Base-by-base conservation (phyloP, 2,113 vertebrate genomes). In the Elephantulus edwardii region DNA sequence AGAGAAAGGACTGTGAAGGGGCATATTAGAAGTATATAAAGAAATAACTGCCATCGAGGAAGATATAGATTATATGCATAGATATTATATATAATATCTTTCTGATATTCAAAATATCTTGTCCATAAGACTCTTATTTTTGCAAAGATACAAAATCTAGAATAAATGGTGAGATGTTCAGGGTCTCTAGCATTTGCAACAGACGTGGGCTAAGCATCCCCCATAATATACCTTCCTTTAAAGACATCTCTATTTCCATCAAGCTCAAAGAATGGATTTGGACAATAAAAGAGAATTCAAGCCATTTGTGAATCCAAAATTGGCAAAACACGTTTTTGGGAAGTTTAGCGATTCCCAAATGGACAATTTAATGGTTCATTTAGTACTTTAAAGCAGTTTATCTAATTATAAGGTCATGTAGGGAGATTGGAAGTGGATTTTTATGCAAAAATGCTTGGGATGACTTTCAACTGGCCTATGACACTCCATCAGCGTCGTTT, bases 361-460 rank as follows among this genome's bases (percentile, higher is more conserved):
- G 0, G 78, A 91, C 71, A 82, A 87, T 95, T 96, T 93, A 94
- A 96, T 42, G 87, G 74, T 88, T 91, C 92, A 84, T 96, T 96
- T 97, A 95, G 92, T 92, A 95, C 90, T 97, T 95, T 88, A 88
- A 94, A 94, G 83, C 78, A 91, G 93, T 95, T 94, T 94, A 26
- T 93, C 86, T 88, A 91, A 94, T 87, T 78, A 88, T 88, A 88
- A 94, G 71, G 82, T 96, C 91, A 92, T 40, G 13, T 58, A 89
- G 12, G 38, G 91, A 42, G 20, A 56, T 33, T 95, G 52, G 11
- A 90, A 94, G 72, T 60, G 52, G 35, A 77, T 87, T 96, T 93
- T 82, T 70, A 44, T 91, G n/a, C n/a, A 92, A 76, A 82, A 78
- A 58, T 89, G 52, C 5, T 52, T 86, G 86, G 35, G 64, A 84